Percentiles rank a stretch among this genome's conserved stretches.
These are phyloP conservation scores for Staurois parvus DNA, from an alignment of 2,797 vertebrate species.

Conservation along the genomic window DNA sequence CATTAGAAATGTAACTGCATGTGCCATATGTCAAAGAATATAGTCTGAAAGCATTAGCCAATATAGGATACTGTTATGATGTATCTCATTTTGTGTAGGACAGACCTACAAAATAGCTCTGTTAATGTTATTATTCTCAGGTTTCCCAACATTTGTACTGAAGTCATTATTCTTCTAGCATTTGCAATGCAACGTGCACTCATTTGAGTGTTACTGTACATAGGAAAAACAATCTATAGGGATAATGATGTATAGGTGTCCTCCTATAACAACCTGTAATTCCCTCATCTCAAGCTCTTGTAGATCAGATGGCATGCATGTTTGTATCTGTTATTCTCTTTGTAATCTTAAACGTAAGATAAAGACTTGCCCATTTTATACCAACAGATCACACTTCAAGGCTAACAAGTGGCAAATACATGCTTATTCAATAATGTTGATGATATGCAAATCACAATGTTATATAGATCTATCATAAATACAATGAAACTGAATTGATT, in stretches of 20 bases:
- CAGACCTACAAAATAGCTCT: not conserved
- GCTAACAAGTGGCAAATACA: too few relatives aligned
- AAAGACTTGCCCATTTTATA: too few relatives aligned
- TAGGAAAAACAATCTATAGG: not conserved
- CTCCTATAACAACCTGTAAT: not conserved
- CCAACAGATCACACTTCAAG: too few relatives aligned
- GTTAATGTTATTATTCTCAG: constrained; percentile 22
- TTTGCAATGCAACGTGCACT: not conserved
- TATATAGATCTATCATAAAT: too few relatives aligned
- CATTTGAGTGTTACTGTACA: not conserved
- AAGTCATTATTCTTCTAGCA: not conserved
- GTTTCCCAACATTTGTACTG: constrained; percentile 25
- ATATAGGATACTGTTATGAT: constrained; percentile 24
- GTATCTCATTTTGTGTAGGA: constrained; percentile 13
- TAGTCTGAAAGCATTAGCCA: constrained; percentile 33
- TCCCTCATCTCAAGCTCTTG: not conserved
- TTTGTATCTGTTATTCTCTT: too few relatives aligned
- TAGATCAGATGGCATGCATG: not conserved
- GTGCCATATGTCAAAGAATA: constrained; percentile 32
- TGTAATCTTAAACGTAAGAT: too few relatives aligned
- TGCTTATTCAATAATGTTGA: too few relatives aligned
- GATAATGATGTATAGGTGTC: not conserved
- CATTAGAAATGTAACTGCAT: constrained; percentile 48
- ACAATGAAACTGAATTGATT: too few relatives aligned
- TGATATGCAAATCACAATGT: too few relatives aligned